phyloP scores from a whole-genome alignment of 2,888 invertebrate species.

The Himalopsyche japonica region DNA sequence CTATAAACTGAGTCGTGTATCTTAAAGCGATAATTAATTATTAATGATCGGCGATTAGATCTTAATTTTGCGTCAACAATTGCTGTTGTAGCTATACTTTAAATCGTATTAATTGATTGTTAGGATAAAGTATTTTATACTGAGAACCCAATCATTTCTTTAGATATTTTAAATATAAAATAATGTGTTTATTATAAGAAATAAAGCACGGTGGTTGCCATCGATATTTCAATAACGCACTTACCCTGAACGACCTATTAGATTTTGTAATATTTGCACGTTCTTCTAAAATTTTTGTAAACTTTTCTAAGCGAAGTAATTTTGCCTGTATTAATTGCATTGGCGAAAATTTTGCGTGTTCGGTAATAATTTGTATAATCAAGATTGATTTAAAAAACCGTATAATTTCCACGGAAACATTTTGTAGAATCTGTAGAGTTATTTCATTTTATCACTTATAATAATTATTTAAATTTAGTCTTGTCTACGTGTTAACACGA shows the following conservation, averaged over 20 bases:
- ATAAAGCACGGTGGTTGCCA: neutral
- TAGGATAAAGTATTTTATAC: neutral
- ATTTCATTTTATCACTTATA: neutral
- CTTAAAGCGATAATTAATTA: slow-evolving; percentile 59
- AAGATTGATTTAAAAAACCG: neutral
- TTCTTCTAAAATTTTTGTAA: neutral
- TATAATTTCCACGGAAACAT: neutral
- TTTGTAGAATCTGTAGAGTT: neutral
- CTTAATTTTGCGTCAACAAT: slow-evolving; percentile 43
- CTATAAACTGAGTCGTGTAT: slow-evolving; percentile 51
- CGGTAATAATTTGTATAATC: neutral
- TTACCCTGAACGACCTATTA: slow-evolving; percentile 6
- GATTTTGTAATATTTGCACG: neutral
- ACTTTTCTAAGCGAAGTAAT: neutral
- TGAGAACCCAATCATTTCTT: neutral
- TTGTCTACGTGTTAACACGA: slow-evolving; percentile 13
- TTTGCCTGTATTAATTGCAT: neutral
- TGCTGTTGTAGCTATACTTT: neutral
- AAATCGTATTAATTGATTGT: neutral
- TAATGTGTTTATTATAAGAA: neutral
- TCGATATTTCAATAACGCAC: neutral
- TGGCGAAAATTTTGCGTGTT: neutral
- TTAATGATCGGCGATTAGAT: slow-evolving; percentile 31
- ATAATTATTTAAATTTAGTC: neutral
- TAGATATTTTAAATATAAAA: neutral